Conservation (phyloP, 2,797 vertebrate species). For the Kryptolebias ocellatus region DNA sequence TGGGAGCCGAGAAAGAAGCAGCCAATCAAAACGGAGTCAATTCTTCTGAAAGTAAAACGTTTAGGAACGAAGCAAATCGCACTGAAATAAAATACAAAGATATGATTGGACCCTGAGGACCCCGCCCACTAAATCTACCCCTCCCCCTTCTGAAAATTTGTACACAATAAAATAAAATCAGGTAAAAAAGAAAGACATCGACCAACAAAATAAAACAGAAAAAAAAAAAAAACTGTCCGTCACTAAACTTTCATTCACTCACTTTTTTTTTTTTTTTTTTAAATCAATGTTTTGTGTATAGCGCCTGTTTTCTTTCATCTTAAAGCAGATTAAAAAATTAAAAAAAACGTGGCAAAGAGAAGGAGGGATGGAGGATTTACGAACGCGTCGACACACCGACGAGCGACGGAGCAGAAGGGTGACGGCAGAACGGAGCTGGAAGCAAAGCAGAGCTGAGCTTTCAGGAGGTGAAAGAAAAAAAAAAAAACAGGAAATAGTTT, state of each 20-base stretch:
- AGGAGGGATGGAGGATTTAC: conserved; percentile 51
- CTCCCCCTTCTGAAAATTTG: conserved; percentile 39
- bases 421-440: conserved; percentile 32
- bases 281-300: conserved; percentile 40
- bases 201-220: conserved; percentile 42
- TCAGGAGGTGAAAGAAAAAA: too few relatives aligned
- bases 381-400: conserved; percentile 59
- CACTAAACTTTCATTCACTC: conserved; percentile 73
- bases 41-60: conserved; percentile 11
- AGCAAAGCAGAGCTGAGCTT: conserved; percentile 22
- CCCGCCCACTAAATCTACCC: conserved; percentile 46
- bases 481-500: conserved; percentile 44
- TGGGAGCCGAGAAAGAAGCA: conserved; percentile 47
- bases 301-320: conserved; percentile 55
- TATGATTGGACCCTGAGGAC: conserved; percentile 76
- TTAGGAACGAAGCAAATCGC: conserved; percentile 65
- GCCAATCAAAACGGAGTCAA: conserved; percentile 26
- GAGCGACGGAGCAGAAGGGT: conserved; percentile 62
- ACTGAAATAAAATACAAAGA: conserved; percentile 69
- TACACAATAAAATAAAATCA: conserved; percentile 55
- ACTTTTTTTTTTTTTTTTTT: conserved; percentile 46
- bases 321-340: conserved; percentile 38
- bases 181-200: conserved; percentile 39
- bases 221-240: conserved; percentile 18
- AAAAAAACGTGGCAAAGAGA: conserved; percentile 63